These are phyloP conservation scores for Mustela lutreola DNA, from an alignment of 2,113 vertebrate genomes.

Conservation along the genomic window DNA sequence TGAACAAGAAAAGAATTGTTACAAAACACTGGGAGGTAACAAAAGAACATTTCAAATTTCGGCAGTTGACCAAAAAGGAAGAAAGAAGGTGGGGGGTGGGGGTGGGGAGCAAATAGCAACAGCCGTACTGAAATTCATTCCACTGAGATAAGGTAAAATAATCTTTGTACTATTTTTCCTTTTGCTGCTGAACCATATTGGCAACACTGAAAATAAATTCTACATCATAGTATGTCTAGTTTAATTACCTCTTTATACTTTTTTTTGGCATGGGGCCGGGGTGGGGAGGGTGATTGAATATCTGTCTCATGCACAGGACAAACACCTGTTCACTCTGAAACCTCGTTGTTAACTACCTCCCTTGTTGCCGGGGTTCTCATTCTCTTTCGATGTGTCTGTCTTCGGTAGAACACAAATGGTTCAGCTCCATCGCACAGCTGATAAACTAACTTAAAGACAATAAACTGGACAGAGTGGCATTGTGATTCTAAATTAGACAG, in stretches of 20 bases:
- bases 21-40: neutral
- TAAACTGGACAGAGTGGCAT: conserved; percentile 35
- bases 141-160: neutral
- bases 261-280: neutral
- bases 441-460: conserved; percentile 61
- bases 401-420: conserved; percentile 53
- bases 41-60: conserved; percentile 44
- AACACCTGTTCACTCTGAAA: neutral
- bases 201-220: conserved; percentile 41
- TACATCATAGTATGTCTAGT: neutral
- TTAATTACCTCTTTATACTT: neutral
- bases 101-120: neutral
- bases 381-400: conserved; percentile 39
- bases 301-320: conserved; percentile 3
- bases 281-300: no score
- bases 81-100: neutral
- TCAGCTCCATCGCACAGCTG: conserved; percentile 40
- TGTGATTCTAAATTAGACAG: neutral
- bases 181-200: neutral
- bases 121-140: neutral
- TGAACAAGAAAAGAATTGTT: neutral
- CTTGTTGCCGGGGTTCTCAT: neutral
- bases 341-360: neutral
- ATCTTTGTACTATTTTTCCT: neutral
- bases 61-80: neutral